phyloP scores from a whole-genome alignment of 2,113 vertebrate species.

The Gymnogyps californianus region DNA sequence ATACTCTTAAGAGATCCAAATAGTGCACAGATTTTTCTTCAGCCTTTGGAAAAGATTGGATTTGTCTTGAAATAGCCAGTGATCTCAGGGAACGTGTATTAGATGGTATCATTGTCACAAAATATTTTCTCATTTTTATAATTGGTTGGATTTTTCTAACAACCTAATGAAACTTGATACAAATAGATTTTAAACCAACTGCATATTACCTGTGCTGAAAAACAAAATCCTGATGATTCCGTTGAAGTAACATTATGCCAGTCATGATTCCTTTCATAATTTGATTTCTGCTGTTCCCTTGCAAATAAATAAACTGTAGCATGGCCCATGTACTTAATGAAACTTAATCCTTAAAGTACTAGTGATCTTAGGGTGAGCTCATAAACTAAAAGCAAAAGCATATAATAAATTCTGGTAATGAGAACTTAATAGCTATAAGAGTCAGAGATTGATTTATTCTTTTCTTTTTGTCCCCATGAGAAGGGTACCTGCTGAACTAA shows the following conservation, averaged over 20 bases:
- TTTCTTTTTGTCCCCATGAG: not conserved
- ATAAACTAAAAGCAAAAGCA: not conserved
- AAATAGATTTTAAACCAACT: not conserved
- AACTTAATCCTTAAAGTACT: not conserved
- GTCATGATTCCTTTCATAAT: not conserved
- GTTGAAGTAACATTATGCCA: not conserved
- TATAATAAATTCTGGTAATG: not conserved
- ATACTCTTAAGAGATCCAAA: not conserved
- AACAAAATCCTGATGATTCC: not conserved
- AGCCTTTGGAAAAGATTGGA: not conserved
- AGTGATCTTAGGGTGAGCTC: not conserved
- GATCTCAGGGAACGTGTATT: fast-evolving
- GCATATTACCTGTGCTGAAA: not conserved
- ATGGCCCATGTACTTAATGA: not conserved
- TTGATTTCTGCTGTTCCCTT: not conserved
- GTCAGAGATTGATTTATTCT: not conserved
- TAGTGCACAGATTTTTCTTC: not conserved
- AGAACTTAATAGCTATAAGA: not conserved
- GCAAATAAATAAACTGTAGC: not conserved
- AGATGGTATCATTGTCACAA: not conserved
- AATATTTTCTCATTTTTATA: not conserved
- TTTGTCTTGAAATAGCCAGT: not conserved
- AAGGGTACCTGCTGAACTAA: slow-evolving; percentile 16
- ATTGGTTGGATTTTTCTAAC: not conserved
- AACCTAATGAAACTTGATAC: not conserved